Conservation (phyloP, 1,140 invertebrate genomes). For the Nasonia longicornis region DNA sequence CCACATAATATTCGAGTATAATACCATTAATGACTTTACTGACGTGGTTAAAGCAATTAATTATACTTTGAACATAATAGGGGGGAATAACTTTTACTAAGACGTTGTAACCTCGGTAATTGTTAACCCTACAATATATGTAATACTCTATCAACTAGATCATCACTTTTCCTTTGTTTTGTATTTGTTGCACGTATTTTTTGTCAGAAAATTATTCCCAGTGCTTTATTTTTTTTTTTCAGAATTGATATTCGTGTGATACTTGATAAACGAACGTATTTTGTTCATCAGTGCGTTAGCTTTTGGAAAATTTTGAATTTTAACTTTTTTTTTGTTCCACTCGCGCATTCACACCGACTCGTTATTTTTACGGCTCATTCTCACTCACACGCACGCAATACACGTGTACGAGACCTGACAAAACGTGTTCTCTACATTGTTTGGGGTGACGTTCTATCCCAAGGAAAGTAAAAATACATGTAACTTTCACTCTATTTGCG, state of each 20-base stretch:
- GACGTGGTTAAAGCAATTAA: slow-evolving; percentile 23
- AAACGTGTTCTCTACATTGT: background rate
- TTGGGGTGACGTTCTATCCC: slow-evolving; percentile 9
- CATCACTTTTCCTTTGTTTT: slow-evolving; percentile 6
- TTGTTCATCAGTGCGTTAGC: background rate
- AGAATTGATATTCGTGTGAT: background rate
- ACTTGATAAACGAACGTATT: background rate
- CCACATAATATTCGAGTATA: slow-evolving; percentile 12
- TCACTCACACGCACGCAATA: background rate
- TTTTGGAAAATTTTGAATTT: background rate
- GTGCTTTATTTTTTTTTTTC: slow-evolving; percentile 21
- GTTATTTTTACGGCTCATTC: background rate
- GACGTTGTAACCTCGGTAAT: slow-evolving; percentile 19
- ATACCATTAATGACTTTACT: background rate
- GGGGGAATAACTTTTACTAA: slow-evolving; percentile 26
- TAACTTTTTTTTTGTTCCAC: background rate
- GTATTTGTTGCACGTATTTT: slow-evolving; percentile 7
- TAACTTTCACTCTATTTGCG: background rate
- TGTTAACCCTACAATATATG: slow-evolving; percentile 1
- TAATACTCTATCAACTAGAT: slow-evolving; percentile 25
- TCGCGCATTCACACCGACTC: background rate
- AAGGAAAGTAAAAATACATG: background rate
- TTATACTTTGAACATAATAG: slow-evolving; percentile 14
- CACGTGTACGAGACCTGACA: slow-evolving; percentile 9
- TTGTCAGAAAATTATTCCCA: background rate